phyloP scores from a whole-genome alignment of 1,140 invertebrate species.

The Neoseiulus cucumeris region DNA sequence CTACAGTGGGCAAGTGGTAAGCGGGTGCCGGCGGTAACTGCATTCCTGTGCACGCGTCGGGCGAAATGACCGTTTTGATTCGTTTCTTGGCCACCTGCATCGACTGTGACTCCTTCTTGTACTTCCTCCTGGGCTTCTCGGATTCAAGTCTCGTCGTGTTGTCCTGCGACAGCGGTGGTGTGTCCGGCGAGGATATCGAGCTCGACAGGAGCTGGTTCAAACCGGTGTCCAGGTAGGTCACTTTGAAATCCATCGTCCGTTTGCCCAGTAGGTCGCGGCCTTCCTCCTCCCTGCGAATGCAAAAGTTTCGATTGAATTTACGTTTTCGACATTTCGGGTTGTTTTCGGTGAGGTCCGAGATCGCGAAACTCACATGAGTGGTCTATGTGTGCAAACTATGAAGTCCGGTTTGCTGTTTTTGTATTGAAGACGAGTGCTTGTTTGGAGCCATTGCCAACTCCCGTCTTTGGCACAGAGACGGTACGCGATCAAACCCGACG shows the following conservation, averaged over 20 bases:
- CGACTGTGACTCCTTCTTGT: not conserved
- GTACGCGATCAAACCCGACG: slow-evolving; percentile 94
- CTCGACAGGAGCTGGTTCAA: slow-evolving; percentile 26
- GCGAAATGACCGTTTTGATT: not conserved
- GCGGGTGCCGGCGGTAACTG: not conserved
- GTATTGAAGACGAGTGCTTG: slow-evolving; percentile 83
- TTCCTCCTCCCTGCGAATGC: slow-evolving; percentile 75
- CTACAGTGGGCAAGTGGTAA: not conserved
- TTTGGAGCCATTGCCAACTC: slow-evolving; percentile 90
- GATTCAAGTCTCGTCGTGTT: not conserved
- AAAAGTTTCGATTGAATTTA: too few species aligned
- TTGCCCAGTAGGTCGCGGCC: slow-evolving; percentile 84
- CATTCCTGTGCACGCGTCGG: not conserved
- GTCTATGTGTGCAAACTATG: slow-evolving; percentile 89
- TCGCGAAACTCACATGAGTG: slow-evolving; percentile 59
- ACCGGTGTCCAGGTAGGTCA: slow-evolving; percentile 81
- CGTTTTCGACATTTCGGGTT: too few species aligned
- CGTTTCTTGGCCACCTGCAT: not conserved
- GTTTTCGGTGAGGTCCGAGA: not conserved
- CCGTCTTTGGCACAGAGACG: slow-evolving; percentile 72
- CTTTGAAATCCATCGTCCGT: slow-evolving; percentile 95
- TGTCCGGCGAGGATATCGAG: slow-evolving; percentile 7
- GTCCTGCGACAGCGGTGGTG: not conserved
- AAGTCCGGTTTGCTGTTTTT: slow-evolving; percentile 99
- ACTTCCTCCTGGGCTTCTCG: slow-evolving; percentile 8